These are phyloP conservation scores for Apotomis turbidana DNA, from an alignment of 2,888 invertebrate species.

Conservation along the genomic window DNA sequence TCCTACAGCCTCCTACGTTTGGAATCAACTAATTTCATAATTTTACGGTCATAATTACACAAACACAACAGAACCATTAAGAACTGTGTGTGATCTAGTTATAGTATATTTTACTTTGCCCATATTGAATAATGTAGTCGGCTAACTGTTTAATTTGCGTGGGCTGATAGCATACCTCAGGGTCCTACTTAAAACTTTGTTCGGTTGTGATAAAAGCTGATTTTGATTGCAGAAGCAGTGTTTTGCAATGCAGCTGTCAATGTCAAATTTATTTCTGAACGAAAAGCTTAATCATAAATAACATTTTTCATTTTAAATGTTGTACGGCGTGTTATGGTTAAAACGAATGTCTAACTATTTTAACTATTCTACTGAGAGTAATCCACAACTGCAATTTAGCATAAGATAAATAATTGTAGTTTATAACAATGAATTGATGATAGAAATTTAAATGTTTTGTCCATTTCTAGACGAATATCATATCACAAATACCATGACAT, in stretches of 20 bases:
- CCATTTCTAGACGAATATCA: constrained; percentile 1
- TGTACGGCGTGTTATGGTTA: too few relatives aligned
- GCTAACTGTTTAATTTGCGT: constrained; percentile 3
- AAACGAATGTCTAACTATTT: too few relatives aligned
- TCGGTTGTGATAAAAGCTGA: not conserved
- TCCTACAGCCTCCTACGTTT: constrained; percentile 33
- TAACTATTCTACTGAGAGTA: too few relatives aligned
- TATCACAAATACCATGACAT: too few relatives aligned
- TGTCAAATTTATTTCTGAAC: constrained; percentile 27
- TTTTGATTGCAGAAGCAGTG: not conserved
- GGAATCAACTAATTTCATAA: constrained; percentile 1
- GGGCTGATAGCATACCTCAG: not conserved
- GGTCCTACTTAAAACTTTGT: not conserved
- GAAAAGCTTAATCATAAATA: not conserved
- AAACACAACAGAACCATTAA: not conserved
- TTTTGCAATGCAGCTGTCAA: constrained; percentile 12
- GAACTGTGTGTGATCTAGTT: accelerated
- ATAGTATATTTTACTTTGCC: constrained; percentile 1
- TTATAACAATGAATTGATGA: too few relatives aligned
- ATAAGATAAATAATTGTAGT: too few relatives aligned
- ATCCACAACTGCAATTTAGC: too few relatives aligned
- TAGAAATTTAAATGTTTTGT: too few relatives aligned
- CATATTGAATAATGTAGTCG: not conserved
- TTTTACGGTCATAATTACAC: not conserved
- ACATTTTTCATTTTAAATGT: not conserved